Base-by-base conservation (phyloP, 1,140 invertebrate species). In the Brachionus calyciflorus region DNA sequence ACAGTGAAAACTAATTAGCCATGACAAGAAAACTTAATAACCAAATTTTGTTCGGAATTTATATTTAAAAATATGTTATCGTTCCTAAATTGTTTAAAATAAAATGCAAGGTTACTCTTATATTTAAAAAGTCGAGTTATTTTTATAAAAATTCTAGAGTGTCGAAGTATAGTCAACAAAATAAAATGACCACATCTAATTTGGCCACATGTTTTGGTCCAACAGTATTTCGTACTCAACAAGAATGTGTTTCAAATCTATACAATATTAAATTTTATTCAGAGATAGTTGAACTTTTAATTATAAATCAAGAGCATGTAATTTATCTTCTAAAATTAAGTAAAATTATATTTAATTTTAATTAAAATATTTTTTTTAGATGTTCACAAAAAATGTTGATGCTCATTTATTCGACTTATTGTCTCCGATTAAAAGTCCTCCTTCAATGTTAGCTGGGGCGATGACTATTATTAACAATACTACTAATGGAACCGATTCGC, bases 121-220 rank as follows among this genome's bases (percentile, higher is more conserved):
- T n/a, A n/a, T n/a, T n/a, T n/a, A 55, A 55, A 24, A 55, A 28
- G 21, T 55, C 21, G n/a, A 24, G 28, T 41, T 24, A 65, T 12
- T 21, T 65, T 44, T 21, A 37, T n/a, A 60, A 14, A 19, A 60
- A 37, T 33, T 5, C 3, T 14, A 65, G 60, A 24, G 69, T 73
- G n/a, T 49, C 69, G 2, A 73, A 37, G 9, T 37, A 51, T 14
- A 51, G 46, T 73, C 30, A 40, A 49, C 21, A 28, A 21, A 73
- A 73, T 41, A 73, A 73, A 73, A 73, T 73, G 69, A 73, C 69
- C 9, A 55, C 69, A 7, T 49, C 69, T 28, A 73, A 73, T 73
- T 73, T 73, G 28, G 69, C 69, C 3, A 73, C 69, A 17, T 73
- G 69, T 30, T 73, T 73, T 73, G 69, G 46, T n/a, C 69, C 69